A percentile compares a stretch with the other conserved stretches of the same genome.
Evolutionary conservation across 2,888 invertebrate species (phyloP).

Genomic region (Rhorus exstirpatorius): DNA sequence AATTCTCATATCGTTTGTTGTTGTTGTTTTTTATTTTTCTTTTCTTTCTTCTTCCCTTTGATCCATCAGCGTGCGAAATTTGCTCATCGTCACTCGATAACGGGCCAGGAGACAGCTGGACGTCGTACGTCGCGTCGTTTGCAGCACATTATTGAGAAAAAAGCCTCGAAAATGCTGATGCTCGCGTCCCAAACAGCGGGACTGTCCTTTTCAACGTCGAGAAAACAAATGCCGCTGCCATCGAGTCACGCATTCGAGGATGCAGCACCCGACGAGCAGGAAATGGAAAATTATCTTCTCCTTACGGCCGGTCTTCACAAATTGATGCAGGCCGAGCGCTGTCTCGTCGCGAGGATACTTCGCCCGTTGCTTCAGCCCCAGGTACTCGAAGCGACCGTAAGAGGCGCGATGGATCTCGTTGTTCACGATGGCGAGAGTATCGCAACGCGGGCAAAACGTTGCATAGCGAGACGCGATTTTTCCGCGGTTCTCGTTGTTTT

Average conservation of each 20-base stretch:
- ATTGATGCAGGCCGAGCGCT: slow-evolving; percentile 95
- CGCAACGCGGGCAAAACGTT: slow-evolving; percentile 91
- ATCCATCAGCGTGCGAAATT: slow-evolving; percentile 91
- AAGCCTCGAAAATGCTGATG: slow-evolving; percentile 93
- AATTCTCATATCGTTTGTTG: too few species aligned
- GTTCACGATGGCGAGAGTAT: slow-evolving; percentile 95
- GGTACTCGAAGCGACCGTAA: slow-evolving; percentile 94
- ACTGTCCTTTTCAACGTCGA: slow-evolving; percentile 89
- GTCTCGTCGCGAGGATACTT: slow-evolving; percentile 94
- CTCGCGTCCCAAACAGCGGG: slow-evolving; percentile 95
- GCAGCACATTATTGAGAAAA: slow-evolving; percentile 91
- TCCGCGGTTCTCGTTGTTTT: slow-evolving; percentile 93
- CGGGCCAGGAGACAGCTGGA: slow-evolving; percentile 89
- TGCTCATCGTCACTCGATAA: slow-evolving; percentile 88
- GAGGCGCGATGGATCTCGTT: slow-evolving; percentile 94
- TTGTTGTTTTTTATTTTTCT: neutral
- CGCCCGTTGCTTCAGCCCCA: slow-evolving; percentile 93
- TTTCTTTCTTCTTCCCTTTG: slow-evolving; percentile 42
- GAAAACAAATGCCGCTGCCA: slow-evolving; percentile 86
- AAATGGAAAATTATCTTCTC: slow-evolving; percentile 94
- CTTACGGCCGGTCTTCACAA: slow-evolving; percentile 94
- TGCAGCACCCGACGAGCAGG: slow-evolving; percentile 89
- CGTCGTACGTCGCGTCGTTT: slow-evolving; percentile 93
- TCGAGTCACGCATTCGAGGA: slow-evolving; percentile 81
- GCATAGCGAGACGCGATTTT: slow-evolving; percentile 92